These are phyloP conservation scores for Drosophila robusta DNA, from an alignment of 2,888 invertebrate species.

Conservation along the genomic window DNA sequence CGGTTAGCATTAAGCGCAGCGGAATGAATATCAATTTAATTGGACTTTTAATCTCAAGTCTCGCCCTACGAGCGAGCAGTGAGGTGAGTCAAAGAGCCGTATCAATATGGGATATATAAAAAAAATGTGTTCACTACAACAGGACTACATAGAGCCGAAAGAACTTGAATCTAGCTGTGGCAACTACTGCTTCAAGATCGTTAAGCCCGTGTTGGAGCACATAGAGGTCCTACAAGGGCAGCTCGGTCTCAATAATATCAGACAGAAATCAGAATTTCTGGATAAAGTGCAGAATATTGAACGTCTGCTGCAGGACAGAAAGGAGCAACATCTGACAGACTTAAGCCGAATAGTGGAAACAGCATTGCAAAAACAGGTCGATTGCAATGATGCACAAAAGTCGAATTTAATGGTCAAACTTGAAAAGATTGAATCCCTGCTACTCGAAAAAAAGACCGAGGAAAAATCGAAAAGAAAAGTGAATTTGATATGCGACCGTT, in stretches of 20 bases:
- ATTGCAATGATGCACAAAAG: too few species aligned
- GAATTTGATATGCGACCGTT: not conserved
- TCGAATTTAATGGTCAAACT: too few species aligned
- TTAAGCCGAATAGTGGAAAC: too few species aligned
- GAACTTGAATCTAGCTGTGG: conserved; percentile 6
- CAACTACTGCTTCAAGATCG: conserved; percentile 1
- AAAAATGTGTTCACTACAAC: not conserved
- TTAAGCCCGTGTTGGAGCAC: conserved; percentile 4
- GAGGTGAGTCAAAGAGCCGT: not conserved
- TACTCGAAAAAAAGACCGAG: too few species aligned
- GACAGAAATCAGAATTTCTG: not conserved
- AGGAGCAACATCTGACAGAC: too few species aligned
- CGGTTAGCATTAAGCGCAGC: not conserved
- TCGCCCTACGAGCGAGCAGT: not conserved
- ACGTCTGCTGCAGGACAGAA: not conserved
- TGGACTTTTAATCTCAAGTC: not conserved
- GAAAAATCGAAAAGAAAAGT: too few species aligned
- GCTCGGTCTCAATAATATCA: not conserved
- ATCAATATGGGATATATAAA: too few species aligned
- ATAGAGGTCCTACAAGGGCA: not conserved
- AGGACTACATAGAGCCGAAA: not conserved
- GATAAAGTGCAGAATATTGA: not conserved
- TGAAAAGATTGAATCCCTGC: too few species aligned
- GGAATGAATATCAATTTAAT: not conserved
- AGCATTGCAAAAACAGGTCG: too few species aligned